Evolutionary conservation across 2,797 vertebrate genomes (phyloP), one percentile per base, ranked within the genome.

Genomic region (Emydoidea blandingii): DNA sequence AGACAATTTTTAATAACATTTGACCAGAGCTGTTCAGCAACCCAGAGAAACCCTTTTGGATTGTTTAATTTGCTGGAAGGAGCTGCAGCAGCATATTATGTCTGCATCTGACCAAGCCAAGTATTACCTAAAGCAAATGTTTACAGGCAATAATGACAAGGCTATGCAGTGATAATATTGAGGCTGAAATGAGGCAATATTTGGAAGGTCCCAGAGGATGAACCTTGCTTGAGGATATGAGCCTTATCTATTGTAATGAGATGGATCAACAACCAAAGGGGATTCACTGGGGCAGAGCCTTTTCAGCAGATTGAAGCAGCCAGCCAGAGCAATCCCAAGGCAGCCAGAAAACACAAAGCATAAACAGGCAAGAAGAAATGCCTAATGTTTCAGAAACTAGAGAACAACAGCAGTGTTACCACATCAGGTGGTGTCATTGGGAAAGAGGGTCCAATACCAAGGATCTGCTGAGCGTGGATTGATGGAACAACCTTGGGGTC

Each of bases 61-160:
- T n/a, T 68, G 8, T 68, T 68, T 68, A 56, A n/a, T 68, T 93
- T 27, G 12, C 10, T 72, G 56, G 27, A 87, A 27, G 83, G 27
- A 34, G 47, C 7, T 0, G 1, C 31, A 54, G 50, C 16, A 18
- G 76, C 4, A 52, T 87, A 84, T 81, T 74, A 86, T 41, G 41
- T 62, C 57, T 18, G 53, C 14, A 87, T 89, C 82, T 94, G 89
- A 91, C 53, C 81, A 94, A 93, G 81, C 11, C 44, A 57, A 65
- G 65, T 82, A 29, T 52, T 4, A 41, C 54, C 37, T 34, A 80
- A 50, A 87, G 53, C 25, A 87, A 31, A 21, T 87, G 74, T 49
- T 56, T 85, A 79, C 49, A 83, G 79, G n/a, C 54, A 83, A 1
- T 25, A 90, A 37, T 49, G 84, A 19, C 29, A 83, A 78, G 23